These are phyloP conservation scores for Boloria selene DNA, from an alignment of 2,888 invertebrate species.

Conservation along the genomic window DNA sequence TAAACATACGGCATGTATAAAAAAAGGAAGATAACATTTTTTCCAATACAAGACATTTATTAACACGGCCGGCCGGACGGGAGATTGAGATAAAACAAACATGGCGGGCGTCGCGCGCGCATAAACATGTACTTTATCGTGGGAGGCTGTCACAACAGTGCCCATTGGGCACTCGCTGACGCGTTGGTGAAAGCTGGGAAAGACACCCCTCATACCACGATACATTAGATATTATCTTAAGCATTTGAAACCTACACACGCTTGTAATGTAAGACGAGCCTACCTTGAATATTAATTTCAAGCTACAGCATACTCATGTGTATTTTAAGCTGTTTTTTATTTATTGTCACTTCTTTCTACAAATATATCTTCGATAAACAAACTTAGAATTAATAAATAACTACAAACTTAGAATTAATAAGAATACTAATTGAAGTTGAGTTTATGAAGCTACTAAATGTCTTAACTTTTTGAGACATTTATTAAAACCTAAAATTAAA, in stretches of 20 bases:
- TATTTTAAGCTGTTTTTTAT: background rate
- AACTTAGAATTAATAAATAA: too few species aligned
- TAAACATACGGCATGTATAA: slow-evolving; percentile 72
- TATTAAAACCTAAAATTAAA: too few species aligned
- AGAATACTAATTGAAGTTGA: too few species aligned
- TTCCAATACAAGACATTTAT: slow-evolving; percentile 77
- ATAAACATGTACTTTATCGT: slow-evolving; percentile 78
- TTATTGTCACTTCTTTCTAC: background rate
- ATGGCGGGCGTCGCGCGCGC: slow-evolving; percentile 78
- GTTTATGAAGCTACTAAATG: too few species aligned
- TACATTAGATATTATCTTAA: slow-evolving; percentile 67
- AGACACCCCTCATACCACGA: slow-evolving; percentile 66
- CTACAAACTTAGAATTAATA: too few species aligned
- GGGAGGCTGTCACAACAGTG: slow-evolving; percentile 82
- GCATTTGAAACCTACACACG: slow-evolving; percentile 72
- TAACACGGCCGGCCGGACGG: slow-evolving; percentile 72
- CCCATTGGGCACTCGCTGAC: slow-evolving; percentile 66
- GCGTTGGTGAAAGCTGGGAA: slow-evolving; percentile 74
- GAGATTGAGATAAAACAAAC: slow-evolving; percentile 81
- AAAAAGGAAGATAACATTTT: slow-evolving; percentile 60
- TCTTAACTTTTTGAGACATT: too few species aligned
- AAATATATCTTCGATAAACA: too few species aligned
- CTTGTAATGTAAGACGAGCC: slow-evolving; percentile 31
- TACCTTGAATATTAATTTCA: slow-evolving; percentile 5
- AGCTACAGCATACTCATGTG: background rate